Base-by-base conservation (phyloP, 1,140 invertebrate genomes). In the Aphaenogaster ashmeadi region DNA sequence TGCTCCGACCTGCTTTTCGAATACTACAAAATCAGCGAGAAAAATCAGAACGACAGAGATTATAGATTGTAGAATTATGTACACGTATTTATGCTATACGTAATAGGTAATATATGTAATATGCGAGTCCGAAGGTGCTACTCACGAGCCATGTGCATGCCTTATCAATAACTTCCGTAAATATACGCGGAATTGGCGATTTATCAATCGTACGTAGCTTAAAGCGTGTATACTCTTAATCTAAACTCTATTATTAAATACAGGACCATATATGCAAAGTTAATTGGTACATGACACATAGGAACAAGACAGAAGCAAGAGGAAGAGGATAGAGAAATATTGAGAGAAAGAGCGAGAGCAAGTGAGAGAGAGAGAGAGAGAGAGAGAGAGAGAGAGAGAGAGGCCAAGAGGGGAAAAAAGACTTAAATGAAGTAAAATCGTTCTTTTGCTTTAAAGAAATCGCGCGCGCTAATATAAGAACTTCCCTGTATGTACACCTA, bases 1-100 rank as follows among this genome's bases (percentile, higher is more conserved):
- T 95, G 93, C 91, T 95, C 94, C 94, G 94, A 95, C 93, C 93
- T 95, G 94, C 90, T 90, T 91, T 88, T 89, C 91, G 92, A 93
- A 90, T 90, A 89, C 62, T 91, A 90, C 88, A 79, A 86, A 75
- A 92, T 89, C 75, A 52, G 54, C 90, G 64, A 71, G 67, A 67
- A 38, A 80, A 60, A 78, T 77, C 13, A 54, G 38, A 88, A 50
- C 69, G 44, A 41, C 44, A 88, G 71, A 71, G 72, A 86, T 60
- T 89, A 78, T 58, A 56, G 44, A 67, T 84, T 56, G 80, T 74
- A 83, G 21, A 84, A 84, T 18, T 84, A 84, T 84, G 0, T 84
- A 84, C 80, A 84, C 41, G 27, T 74, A 84, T 72, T 81, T 69
- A 56, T 69, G 11, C 18, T 69, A 56, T n/a, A 56, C 9, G 7